A percentile compares a stretch with the other conserved stretches of the same genome.
phyloP scores from a whole-genome alignment of 1,140 invertebrate species.

The Pseudachorutes palmiensis region DNA sequence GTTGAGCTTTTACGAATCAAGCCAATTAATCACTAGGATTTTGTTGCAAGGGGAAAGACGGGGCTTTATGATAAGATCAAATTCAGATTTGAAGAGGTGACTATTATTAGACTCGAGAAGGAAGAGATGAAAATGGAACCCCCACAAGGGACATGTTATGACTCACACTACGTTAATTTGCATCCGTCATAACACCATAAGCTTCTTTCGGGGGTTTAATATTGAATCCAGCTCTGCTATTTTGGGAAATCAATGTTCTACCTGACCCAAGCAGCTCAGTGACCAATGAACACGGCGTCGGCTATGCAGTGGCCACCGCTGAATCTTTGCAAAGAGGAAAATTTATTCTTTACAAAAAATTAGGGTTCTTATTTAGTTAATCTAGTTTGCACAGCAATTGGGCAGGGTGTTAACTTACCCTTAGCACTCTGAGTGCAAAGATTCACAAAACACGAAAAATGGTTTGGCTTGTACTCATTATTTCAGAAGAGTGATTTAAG shows the following conservation, averaged over 20 bases:
- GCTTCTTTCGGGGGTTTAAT: neutral
- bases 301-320: neutral
- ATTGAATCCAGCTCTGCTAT: neutral
- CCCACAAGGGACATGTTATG: neutral
- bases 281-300: neutral
- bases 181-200: neutral
- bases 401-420: no score
- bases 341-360: no score
- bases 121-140: neutral
- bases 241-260: neutral
- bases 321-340: no score
- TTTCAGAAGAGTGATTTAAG: no score
- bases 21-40: neutral
- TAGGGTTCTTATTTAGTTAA: no score
- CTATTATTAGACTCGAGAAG: neutral
- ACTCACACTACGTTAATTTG: neutral
- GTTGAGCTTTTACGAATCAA: neutral
- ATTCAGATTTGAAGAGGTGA: neutral
- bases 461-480: no score
- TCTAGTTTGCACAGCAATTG: no score
- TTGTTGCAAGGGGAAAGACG: neutral
- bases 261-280: neutral
- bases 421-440: no score
- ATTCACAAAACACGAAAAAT: no score
- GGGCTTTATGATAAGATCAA: neutral